These are phyloP conservation scores for Drosophila quinaria DNA, from an alignment of 2,888 invertebrate genomes.

Conservation along the genomic window DNA sequence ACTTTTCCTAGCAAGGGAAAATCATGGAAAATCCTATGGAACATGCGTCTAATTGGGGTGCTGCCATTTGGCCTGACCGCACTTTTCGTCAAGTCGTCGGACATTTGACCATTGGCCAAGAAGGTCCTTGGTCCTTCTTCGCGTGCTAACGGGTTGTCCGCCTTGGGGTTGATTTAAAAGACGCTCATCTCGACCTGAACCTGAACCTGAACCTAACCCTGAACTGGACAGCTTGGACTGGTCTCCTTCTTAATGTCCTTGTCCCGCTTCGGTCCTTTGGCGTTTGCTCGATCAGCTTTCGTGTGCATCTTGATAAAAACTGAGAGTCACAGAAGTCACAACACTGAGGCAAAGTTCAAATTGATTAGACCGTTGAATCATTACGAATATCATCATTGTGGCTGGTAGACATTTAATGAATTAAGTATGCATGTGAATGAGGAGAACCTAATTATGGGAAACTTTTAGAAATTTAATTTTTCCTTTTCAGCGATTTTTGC, in stretches of 20 bases:
- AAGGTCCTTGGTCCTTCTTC: conserved; percentile 16
- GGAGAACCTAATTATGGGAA: neutral
- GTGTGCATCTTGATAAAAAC: conserved; percentile 55
- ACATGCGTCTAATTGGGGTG: conserved; percentile 71
- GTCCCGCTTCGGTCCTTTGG: conserved; percentile 32
- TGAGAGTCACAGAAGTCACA: conserved; percentile 34
- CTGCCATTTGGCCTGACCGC: conserved; percentile 65
- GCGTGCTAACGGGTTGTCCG: conserved; percentile 58
- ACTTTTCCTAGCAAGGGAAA: conserved; percentile 37
- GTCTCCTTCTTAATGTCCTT: neutral
- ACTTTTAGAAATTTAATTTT: neutral
- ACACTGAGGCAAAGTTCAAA: conserved; percentile 58
- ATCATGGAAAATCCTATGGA: conserved; percentile 34
- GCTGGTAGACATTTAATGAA: neutral
- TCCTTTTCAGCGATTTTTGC: neutral
- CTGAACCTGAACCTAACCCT: neutral
- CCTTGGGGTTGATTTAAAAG: conserved; percentile 58
- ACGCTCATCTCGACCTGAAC: conserved; percentile 7
- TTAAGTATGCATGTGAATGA: neutral
- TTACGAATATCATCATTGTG: conserved; percentile 29
- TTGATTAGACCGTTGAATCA: conserved; percentile 46
- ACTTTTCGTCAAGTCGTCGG: conserved; percentile 37
- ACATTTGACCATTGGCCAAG: conserved; percentile 70
- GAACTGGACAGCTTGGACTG: conserved; percentile 6
- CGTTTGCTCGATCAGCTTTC: conserved; percentile 48